Evolutionary conservation across 2,113 vertebrate genomes (phyloP).

Genomic region (Bubo scandiacus): DNA sequence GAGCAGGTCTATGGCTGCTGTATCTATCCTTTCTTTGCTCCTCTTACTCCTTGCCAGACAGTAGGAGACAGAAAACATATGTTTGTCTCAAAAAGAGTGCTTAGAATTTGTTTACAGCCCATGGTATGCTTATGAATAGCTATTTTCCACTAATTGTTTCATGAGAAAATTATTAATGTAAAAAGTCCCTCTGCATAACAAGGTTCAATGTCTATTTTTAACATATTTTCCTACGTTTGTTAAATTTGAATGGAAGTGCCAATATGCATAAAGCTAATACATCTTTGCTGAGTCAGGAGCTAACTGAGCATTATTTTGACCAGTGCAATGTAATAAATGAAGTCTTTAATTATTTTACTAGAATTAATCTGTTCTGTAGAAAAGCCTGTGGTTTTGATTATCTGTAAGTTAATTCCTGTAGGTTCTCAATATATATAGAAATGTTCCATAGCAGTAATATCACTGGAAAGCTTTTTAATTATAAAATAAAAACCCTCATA

Average conservation of each 20-base stretch:
- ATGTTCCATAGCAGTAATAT: neutral
- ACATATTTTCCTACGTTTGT: neutral
- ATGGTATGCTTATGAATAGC: neutral
- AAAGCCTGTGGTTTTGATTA: neutral
- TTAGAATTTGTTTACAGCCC: neutral
- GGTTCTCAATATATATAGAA: neutral
- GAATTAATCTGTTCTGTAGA: neutral
- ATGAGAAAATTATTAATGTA: neutral
- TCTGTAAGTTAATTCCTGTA: neutral
- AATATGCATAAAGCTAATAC: neutral
- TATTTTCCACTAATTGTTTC: neutral
- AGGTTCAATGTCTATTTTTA: neutral
- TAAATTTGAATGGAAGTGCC: neutral
- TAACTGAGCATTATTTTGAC: neutral
- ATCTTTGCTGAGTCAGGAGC: neutral
- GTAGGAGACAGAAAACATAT: neutral
- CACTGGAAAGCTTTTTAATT: neutral
- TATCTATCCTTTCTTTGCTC: neutral
- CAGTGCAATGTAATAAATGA: neutral
- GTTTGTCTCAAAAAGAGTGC: neutral
- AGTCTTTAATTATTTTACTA: neutral
- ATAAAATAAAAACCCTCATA: neutral
- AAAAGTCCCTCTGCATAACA: neutral
- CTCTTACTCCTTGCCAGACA: neutral
- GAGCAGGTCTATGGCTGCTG: neutral